Conservation (phyloP, 2,888 invertebrate genomes). For the Macaria liturata region DNA sequence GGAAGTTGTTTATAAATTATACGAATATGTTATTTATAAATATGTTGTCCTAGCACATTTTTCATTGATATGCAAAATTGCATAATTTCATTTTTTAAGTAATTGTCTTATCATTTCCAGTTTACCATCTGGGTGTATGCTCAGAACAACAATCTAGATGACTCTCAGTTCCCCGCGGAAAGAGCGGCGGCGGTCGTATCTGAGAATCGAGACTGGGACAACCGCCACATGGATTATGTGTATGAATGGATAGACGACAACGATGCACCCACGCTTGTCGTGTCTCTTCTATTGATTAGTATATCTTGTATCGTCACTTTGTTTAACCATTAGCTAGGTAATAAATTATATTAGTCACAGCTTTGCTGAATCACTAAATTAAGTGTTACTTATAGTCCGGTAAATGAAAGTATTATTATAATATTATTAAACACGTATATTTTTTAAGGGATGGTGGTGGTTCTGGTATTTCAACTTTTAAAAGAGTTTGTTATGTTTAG, state of each 20-base stretch:
- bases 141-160: slow-evolving; percentile 52
- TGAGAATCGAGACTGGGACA: slow-evolving; percentile 54
- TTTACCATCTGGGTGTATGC: slow-evolving; percentile 55
- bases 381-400: too few species aligned
- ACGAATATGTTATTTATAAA: too few species aligned
- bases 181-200: slow-evolving; percentile 37
- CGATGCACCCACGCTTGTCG: slow-evolving; percentile 54
- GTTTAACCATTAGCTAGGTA: slow-evolving; percentile 46
- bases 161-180: slow-evolving; percentile 46
- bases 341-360: background rate
- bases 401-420: too few species aligned
- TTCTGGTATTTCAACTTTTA: too few species aligned
- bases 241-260: slow-evolving; percentile 76
- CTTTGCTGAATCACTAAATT: background rate
- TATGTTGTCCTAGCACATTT: too few species aligned
- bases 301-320: slow-evolving; percentile 53
- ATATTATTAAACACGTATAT: too few species aligned
- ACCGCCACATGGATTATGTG: slow-evolving; percentile 40
- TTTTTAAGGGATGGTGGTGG: too few species aligned
- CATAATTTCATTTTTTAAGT: too few species aligned
- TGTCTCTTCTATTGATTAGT: slow-evolving; percentile 55
- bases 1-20: too few species aligned
- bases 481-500: too few species aligned
- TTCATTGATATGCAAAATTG: too few species aligned
- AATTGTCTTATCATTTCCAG: slow-evolving; percentile 43